Base-by-base conservation (phyloP, 2,888 invertebrate species). In the Drosophila macrospina region DNA sequence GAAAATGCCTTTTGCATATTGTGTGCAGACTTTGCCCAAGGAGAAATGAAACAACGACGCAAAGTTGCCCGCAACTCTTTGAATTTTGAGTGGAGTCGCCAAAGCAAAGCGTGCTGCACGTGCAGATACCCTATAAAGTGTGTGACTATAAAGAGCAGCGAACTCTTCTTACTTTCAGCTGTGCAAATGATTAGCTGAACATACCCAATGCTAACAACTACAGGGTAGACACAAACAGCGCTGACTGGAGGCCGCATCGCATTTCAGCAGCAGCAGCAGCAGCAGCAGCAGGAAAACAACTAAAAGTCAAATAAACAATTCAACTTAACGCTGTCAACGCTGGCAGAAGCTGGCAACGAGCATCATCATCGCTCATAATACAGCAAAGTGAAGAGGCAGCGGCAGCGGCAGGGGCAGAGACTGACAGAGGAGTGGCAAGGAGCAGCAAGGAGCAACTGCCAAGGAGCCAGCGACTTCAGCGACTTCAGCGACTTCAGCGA, bases 241-340 rank as follows among this genome's bases (percentile, higher is more conserved):
- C 61, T 55, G 66, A 51, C 28, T 55, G 32, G 44, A 55, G 37
- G 56, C 56, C 30, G 67, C 37, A 5, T 54, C 84, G 72, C 74
- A 76, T 81, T 81, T 85, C 74, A 80, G 64, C 20, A 20, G 20
- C 69, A 55, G 71, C n/a, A n/a, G n/a, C n/a, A n/a, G n/a, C n/a
- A n/a, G n/a, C 74, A 80, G 64, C 20, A 20, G 20, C 69, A 55
- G 71, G 62, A 72, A 81, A 84, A 84, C 86, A 86, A 84, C 83
- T 84, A 88, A 84, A 86, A 86, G 88, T 86, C 88, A 86, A 86
- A 86, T 86, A 86, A 88, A 86, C 86, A 86, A 86, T 86, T 86
- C 88, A 88, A 86, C 84, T 86, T 80, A 82, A 84, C 80, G 82
- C 88, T 79, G 83, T 86, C 84, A 83, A 81, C 83, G 79, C 72